Evolutionary conservation across 2,113 vertebrate species (phyloP).

Genomic region (Syngnathus typhle): DNA sequence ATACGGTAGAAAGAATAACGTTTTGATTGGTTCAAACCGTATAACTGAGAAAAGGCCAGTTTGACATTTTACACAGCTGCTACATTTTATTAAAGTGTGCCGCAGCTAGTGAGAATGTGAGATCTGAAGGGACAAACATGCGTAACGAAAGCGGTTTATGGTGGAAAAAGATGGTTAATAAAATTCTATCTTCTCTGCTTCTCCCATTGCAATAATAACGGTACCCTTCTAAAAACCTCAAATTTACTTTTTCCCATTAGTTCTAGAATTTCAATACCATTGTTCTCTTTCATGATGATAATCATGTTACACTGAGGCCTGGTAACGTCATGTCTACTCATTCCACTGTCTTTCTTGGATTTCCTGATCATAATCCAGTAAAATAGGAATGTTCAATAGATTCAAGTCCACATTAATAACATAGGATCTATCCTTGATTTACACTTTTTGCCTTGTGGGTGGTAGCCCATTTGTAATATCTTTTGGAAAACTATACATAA

Average conservation of each 20-base stretch:
- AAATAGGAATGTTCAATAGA: not conserved
- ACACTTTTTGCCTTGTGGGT: too few species aligned
- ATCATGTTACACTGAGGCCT: not conserved
- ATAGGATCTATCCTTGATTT: too few species aligned
- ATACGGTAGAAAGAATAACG: slow-evolving; percentile 45
- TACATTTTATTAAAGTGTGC: slow-evolving; percentile 48
- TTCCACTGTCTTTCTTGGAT: not conserved
- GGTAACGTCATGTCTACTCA: not conserved
- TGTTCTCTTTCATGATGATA: not conserved
- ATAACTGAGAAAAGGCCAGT: slow-evolving; percentile 62
- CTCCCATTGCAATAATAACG: not conserved
- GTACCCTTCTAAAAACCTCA: slow-evolving; percentile 22
- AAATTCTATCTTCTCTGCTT: slow-evolving; percentile 12
- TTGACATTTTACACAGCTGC: slow-evolving; percentile 67
- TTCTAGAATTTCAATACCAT: not conserved
- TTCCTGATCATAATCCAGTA: not conserved
- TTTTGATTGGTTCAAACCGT: slow-evolving; percentile 55
- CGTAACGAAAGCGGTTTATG: slow-evolving; percentile 28
- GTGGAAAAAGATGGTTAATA: slow-evolving; percentile 24
- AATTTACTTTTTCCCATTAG: slow-evolving; percentile 5
- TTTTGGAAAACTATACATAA: too few species aligned
- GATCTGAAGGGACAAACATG: slow-evolving; percentile 23
- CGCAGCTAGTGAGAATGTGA: slow-evolving; percentile 11
- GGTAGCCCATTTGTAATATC: too few species aligned
- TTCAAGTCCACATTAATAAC: too few species aligned